These are phyloP conservation scores for Drosophila parvula DNA, from an alignment of 1,140 invertebrate genomes.

Conservation along the genomic window DNA sequence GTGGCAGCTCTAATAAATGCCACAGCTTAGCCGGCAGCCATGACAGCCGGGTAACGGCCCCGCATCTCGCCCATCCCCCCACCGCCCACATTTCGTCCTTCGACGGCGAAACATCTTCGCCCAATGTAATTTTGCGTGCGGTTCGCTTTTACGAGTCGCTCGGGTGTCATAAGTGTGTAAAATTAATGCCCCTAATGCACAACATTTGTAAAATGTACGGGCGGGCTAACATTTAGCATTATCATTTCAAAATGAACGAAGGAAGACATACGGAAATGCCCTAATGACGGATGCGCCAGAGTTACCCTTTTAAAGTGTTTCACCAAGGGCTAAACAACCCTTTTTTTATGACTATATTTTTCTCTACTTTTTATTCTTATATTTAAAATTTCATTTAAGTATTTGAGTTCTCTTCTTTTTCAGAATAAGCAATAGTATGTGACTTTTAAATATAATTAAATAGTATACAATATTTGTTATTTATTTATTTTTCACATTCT, in stretches of 20 bases:
- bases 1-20: slow-evolving; percentile 79
- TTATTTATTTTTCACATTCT: too few species aligned
- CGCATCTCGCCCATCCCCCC: not conserved
- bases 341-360: not conserved
- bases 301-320: not conserved
- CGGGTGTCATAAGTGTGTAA: slow-evolving; percentile 79
- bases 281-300: not conserved
- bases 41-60: slow-evolving; percentile 18
- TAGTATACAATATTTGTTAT: too few species aligned
- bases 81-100: not conserved
- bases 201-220: slow-evolving; percentile 71
- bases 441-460: too few species aligned
- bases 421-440: too few species aligned
- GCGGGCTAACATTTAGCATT: slow-evolving; percentile 44
- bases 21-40: slow-evolving; percentile 69
- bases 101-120: slow-evolving; percentile 39
- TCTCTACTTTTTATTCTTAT: too few species aligned
- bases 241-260: slow-evolving; percentile 36
- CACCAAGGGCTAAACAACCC: not conserved
- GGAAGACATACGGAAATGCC: not conserved
- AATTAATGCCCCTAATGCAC: slow-evolving; percentile 78
- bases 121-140: slow-evolving; percentile 77
- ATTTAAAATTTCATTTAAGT: not conserved
- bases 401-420: too few species aligned
- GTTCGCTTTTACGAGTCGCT: slow-evolving; percentile 71